Evolutionary conservation across 2,797 vertebrate genomes (phyloP).

Genomic region (Artibeus jamaicensis): DNA sequence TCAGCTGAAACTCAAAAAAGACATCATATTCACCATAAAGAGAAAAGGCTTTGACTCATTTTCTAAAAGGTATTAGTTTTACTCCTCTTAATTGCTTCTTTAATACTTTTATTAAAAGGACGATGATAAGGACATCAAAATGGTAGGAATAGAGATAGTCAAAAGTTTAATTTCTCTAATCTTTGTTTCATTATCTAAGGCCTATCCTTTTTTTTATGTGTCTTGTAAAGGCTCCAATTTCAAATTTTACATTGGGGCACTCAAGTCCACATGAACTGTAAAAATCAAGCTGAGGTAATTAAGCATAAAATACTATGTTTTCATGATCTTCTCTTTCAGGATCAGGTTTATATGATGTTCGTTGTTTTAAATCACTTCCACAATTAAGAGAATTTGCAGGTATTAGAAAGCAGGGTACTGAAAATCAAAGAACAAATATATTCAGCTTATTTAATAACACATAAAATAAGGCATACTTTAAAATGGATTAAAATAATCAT

Average conservation of each 20-base stretch:
- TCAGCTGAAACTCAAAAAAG: slow-evolving; percentile 41
- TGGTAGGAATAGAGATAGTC: background rate
- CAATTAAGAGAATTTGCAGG: slow-evolving; percentile 7
- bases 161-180: background rate
- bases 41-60: slow-evolving; percentile 10
- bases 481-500: slow-evolving; percentile 21
- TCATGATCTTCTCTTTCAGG: background rate
- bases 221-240: background rate
- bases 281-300: background rate
- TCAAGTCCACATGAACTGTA: background rate
- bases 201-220: background rate
- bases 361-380: slow-evolving; percentile 23
- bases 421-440: slow-evolving; percentile 30
- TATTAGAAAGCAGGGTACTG: background rate
- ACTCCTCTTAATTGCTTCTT: background rate
- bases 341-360: background rate
- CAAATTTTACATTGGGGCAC: background rate
- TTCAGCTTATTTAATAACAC: background rate
- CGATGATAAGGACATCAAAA: background rate
- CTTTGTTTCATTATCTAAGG: background rate
- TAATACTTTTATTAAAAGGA: background rate
- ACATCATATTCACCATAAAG: background rate
- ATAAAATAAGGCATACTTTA: background rate
- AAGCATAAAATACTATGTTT: background rate
- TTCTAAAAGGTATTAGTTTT: slow-evolving; percentile 1